These are phyloP conservation scores for Pipistrellus pygmaeus DNA, from an alignment of 2,797 vertebrate species.

Conservation along the genomic window DNA sequence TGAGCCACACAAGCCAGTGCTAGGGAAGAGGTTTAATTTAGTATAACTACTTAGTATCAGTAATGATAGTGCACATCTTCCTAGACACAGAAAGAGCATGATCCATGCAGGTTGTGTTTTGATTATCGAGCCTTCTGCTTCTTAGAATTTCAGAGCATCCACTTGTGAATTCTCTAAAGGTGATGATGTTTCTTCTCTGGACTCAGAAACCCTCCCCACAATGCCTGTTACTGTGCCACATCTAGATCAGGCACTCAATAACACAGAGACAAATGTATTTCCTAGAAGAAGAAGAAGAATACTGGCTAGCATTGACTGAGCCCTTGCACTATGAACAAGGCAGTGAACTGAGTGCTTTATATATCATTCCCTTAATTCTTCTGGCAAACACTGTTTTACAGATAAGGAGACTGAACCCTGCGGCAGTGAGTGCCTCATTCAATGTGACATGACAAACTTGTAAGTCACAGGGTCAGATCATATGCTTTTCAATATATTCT, in stretches of 20 bases:
- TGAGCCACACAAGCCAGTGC: neutral
- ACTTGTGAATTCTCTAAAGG: neutral
- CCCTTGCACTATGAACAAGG: neutral
- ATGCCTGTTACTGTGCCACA: neutral
- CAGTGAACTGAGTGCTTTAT: neutral
- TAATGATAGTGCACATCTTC: neutral
- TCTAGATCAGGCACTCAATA: neutral
- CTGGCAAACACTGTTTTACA: neutral
- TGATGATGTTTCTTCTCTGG: neutral
- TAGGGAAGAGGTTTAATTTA: constrained; percentile 46
- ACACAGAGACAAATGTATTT: neutral
- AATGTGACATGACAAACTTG: neutral
- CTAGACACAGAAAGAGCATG: neutral
- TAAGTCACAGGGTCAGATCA: neutral
- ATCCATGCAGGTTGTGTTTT: neutral
- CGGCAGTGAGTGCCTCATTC: neutral
- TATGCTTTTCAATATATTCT: neutral
- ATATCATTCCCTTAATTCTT: neutral
- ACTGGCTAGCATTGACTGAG: neutral
- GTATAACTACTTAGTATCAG: neutral
- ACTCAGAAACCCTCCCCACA: neutral
- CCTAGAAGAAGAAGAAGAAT: neutral
- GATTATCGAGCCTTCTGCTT: neutral
- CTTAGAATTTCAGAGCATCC: constrained; percentile 32
- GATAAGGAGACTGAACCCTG: neutral